Evolutionary conservation across 2,888 invertebrate species (phyloP), one percentile per base, ranked within the genome.

Genomic region (Rosalia funebris): DNA sequence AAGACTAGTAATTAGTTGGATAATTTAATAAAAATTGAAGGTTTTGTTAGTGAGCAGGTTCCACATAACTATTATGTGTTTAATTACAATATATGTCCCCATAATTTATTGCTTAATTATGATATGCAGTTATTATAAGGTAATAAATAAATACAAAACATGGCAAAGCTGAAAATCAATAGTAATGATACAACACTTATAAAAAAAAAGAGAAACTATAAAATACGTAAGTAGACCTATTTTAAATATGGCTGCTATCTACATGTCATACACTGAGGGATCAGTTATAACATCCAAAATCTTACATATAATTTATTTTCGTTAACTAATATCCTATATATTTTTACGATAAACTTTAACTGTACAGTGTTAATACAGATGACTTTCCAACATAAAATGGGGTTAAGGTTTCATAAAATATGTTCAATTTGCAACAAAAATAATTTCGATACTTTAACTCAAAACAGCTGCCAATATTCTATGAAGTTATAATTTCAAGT

Each of bases 1-100:
- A 76, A 64, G 77, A 78, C 78, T 77, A 78, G 78, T 76, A 68
- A 73, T 74, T 75, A 75, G 67, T 71, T 70, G 47, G 53, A 59
- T 60, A 65, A 66, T 70, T 66, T 60, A 57, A 55, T 37, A 68
- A 65, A 36, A 46, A 63, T 47, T 45, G 39, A 54, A 54, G 9
- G 54, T 58, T 64, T 63, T 71, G 75, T 77, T 78, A 77, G 75
- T 77, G 74, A 76, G 76, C 75, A 73, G 69, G 57, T 62, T 60
- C 41, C 37, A 57, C 44, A 55, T 44, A 55, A 58, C 20, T 57
- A 32, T 36, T 50, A 52, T 34, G 42, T 56, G 41, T 34, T 58
- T 32, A 32, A 42, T 36, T 48, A 17, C 45, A 50, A 11, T 57
- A 41, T 56, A 54, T 39, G 46, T 39, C 50, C 19, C 32, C 44